Evolutionary conservation across 2,113 vertebrate genomes (phyloP).

Genomic region (Coryphaenoides rupestris): DNA sequence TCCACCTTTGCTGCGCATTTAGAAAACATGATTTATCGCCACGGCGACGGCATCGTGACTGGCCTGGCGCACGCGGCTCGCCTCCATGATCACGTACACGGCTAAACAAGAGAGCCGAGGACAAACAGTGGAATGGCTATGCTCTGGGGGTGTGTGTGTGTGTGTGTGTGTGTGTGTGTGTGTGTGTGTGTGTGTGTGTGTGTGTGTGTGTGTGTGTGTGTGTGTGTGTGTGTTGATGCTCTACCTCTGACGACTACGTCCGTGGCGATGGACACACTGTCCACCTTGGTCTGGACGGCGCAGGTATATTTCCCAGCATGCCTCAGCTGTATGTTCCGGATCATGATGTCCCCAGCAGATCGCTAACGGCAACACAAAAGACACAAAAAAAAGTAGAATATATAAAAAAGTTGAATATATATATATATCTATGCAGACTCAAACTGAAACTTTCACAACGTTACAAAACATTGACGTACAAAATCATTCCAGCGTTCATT

Average conservation of each 20-base stretch:
- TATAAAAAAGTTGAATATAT: not conserved
- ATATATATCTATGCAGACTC: not conserved
- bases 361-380: slow-evolving; percentile 66
- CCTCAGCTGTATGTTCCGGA: slow-evolving; percentile 92
- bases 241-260: slow-evolving; percentile 92
- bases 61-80: no score
- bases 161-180: no score
- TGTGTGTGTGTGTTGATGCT: slow-evolving; percentile 2
- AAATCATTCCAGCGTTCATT: no score
- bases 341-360: slow-evolving; percentile 95
- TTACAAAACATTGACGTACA: no score
- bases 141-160: no score
- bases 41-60: no score
- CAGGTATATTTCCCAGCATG: slow-evolving; percentile 94
- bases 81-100: no score
- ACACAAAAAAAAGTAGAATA: not conserved
- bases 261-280: slow-evolving; percentile 87
- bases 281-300: slow-evolving; percentile 89
- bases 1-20: not conserved
- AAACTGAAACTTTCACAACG: no score
- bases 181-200: no score
- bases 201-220: not conserved
- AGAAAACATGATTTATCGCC: no score
- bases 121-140: no score
- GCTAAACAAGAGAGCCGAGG: no score